Conservation (phyloP, 2,888 invertebrate species). For the Aelia acuminata region DNA sequence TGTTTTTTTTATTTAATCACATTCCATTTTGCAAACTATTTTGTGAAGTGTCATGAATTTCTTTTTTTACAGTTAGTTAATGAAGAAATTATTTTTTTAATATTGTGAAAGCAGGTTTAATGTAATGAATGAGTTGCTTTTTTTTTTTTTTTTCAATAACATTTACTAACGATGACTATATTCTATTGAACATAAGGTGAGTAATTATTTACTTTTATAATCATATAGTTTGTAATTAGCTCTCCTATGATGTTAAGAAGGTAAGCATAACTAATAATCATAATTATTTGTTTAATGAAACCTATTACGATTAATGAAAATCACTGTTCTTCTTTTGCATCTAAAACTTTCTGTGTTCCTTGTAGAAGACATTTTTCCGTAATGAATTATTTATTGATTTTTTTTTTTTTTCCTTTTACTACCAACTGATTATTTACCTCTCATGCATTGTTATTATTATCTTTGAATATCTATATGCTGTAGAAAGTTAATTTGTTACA, state of each 20-base stretch:
- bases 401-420: no score
- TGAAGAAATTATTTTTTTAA: not conserved
- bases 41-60: not conserved
- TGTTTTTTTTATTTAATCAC: not conserved
- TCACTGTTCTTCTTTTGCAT: constrained; percentile 2
- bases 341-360: not conserved
- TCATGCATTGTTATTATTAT: not conserved
- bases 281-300: not conserved
- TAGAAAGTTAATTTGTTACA: constrained; percentile 5
- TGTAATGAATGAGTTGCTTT: not conserved
- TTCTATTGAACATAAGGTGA: not conserved
- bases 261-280: no score
- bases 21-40: not conserved
- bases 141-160: not conserved
- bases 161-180: not conserved
- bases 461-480: not conserved
- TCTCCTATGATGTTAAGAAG: not conserved
- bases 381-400: not conserved
- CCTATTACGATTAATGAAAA: not conserved
- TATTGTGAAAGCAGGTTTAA: not conserved
- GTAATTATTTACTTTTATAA: not conserved
- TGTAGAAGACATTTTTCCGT: not conserved
- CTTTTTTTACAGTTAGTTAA: not conserved
- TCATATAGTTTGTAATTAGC: not conserved
- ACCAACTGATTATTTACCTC: not conserved